Conservation (phyloP, 2,888 invertebrate species). For the Drosophila austrosaltans region DNA sequence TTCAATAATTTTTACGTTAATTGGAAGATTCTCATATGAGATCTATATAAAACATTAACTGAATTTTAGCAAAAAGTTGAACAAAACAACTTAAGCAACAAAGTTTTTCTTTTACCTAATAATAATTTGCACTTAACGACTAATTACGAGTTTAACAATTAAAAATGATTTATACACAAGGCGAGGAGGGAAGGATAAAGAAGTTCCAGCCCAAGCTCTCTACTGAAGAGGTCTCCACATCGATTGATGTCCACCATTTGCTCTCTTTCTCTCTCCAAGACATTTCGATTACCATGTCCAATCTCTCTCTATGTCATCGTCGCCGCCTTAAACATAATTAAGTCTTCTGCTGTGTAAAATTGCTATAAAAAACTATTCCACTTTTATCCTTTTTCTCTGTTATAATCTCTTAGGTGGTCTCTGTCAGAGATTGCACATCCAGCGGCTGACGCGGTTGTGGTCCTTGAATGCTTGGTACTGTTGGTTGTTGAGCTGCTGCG, state of each 20-base stretch:
- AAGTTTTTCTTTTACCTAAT: conserved; percentile 56
- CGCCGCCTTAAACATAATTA: conserved; percentile 71
- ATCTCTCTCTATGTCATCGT: conserved; percentile 15
- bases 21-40: not conserved
- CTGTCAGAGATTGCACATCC: conserved; percentile 36
- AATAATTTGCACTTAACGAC: conserved; percentile 61
- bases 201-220: conserved; percentile 31
- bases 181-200: conserved; percentile 28
- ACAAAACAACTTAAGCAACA: conserved; percentile 64
- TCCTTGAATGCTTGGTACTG: conserved; percentile 20
- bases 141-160: conserved; percentile 70
- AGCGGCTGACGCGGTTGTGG: conserved; percentile 67
- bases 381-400: conserved; percentile 21
- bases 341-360: conserved; percentile 78
- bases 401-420: conserved; percentile 26
- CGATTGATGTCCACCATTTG: conserved; percentile 4
- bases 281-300: conserved; percentile 54
- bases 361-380: conserved; percentile 68
- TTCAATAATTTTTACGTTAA: not conserved
- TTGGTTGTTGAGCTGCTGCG: conserved; percentile 23
- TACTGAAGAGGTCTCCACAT: conserved; percentile 30
- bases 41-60: not conserved
- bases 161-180: conserved; percentile 74
- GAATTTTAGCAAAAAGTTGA: conserved; percentile 1
- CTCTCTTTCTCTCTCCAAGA: not conserved